A percentile compares a stretch with the other conserved stretches of the same genome.
Conservation (phyloP, 2,113 vertebrate species). For the Dicaeum eximium region DNA sequence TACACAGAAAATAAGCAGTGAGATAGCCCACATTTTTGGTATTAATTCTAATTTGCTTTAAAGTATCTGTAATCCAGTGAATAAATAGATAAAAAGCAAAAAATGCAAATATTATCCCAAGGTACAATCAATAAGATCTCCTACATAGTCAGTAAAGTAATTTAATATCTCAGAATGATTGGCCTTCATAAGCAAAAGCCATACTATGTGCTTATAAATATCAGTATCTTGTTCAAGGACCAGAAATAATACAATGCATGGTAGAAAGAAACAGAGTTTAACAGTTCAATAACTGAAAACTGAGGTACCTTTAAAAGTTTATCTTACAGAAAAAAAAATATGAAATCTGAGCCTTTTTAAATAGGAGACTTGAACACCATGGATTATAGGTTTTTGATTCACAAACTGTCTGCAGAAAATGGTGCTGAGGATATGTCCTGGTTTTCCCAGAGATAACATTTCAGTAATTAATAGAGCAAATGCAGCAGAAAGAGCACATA, state of each 20-base stretch:
- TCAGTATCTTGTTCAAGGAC: not conserved
- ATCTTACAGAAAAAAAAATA: not conserved
- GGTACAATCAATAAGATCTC: conserved; percentile 39
- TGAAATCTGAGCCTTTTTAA: not conserved
- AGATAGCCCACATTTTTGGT: conserved; percentile 39
- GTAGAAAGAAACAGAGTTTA: not conserved
- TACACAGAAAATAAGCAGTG: conserved; percentile 33
- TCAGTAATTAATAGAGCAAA: conserved; percentile 8
- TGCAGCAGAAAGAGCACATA: not conserved
- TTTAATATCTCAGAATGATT: conserved; percentile 28
- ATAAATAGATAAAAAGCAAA: conserved; percentile 41
- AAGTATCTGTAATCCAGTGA: conserved; percentile 7
- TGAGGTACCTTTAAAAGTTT: not conserved
- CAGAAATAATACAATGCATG: not conserved
- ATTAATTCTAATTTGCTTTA: conserved; percentile 51
- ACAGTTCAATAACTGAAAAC: not conserved
- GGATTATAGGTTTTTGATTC: not conserved
- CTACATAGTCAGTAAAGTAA: conserved; percentile 14
- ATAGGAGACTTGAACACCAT: not conserved
- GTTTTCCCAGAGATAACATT: not conserved
- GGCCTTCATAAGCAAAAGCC: not conserved
- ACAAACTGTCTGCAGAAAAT: not conserved
- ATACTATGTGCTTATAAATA: not conserved
- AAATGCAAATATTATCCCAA: conserved; percentile 44
- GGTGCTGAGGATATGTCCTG: not conserved